Percentiles rank a stretch among this genome's conserved stretches.
These are phyloP conservation scores for Megamerina dolium DNA, from an alignment of 2,888 invertebrate genomes.

Conservation along the genomic window DNA sequence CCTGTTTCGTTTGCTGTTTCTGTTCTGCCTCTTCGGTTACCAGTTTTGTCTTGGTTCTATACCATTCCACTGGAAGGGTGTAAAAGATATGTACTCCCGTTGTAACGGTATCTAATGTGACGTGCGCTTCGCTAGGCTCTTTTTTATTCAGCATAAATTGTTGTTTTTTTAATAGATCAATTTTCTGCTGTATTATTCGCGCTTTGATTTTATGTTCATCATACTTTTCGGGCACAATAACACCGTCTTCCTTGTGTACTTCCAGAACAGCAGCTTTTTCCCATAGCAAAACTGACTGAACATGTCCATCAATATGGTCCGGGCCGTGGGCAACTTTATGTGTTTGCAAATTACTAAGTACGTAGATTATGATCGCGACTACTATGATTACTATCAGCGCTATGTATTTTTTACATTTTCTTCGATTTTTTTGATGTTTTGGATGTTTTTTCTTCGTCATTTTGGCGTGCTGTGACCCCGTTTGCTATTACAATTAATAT, in stretches of 20 bases:
- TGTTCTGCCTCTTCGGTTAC: slow-evolving; percentile 18
- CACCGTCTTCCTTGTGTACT: slow-evolving; percentile 33
- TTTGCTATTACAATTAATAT: too few species aligned
- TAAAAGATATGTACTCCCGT: slow-evolving; percentile 48
- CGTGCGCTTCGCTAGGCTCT: slow-evolving; percentile 35
- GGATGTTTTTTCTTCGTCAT: too few species aligned
- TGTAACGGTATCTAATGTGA: slow-evolving; percentile 34
- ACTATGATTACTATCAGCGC: slow-evolving; percentile 41
- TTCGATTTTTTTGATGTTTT: too few species aligned
- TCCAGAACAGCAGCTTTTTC: slow-evolving; percentile 25
- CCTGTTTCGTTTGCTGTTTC: slow-evolving; percentile 6
- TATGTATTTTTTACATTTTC: too few species aligned
- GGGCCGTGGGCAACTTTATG: too few species aligned
- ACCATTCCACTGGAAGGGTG: slow-evolving; percentile 46
- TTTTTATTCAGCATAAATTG: slow-evolving; percentile 26
- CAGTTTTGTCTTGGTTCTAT: slow-evolving; percentile 38
- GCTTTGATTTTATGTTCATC: slow-evolving; percentile 46
- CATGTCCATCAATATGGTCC: too few species aligned
- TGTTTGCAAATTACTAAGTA: too few species aligned
- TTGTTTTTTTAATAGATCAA: slow-evolving; percentile 38
- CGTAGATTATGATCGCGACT: too few species aligned
- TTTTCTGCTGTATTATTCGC: slow-evolving; percentile 44
- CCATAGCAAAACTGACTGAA: too few species aligned
- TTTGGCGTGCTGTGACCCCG: too few species aligned
- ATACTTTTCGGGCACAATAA: slow-evolving; percentile 48